A percentile compares a stretch with the other conserved stretches of the same genome.
Evolutionary conservation across 2,113 vertebrate genomes (phyloP).

Genomic region (Etheostoma spectabile): DNA sequence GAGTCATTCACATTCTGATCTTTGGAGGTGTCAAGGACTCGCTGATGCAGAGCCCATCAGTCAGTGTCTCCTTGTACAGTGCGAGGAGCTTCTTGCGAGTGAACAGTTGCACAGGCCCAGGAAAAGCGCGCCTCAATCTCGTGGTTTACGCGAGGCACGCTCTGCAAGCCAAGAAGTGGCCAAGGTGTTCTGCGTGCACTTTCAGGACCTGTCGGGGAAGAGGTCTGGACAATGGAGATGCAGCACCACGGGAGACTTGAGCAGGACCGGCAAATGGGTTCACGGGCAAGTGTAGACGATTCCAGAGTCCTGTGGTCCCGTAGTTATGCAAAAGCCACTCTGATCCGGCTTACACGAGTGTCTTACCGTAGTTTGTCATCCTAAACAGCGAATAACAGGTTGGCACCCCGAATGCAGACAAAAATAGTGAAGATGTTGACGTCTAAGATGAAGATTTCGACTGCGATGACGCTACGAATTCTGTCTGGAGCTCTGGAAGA

Average conservation of each 20-base stretch:
- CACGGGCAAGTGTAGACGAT: background rate
- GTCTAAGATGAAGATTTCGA: background rate
- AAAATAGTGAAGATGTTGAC: background rate
- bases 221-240: slow-evolving; percentile 10
- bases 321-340: slow-evolving; percentile 18
- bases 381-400: background rate
- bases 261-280: background rate
- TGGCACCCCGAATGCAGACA: rapidly evolving
- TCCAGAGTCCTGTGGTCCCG: background rate
- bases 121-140: background rate
- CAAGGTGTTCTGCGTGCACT: slow-evolving; percentile 1
- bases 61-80: background rate
- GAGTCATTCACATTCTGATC: too few species aligned
- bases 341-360: background rate
- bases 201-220: background rate
- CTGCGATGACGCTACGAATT: background rate
- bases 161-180: background rate
- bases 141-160: background rate
- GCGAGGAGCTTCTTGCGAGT: background rate
- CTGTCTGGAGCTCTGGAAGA: background rate
- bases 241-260: slow-evolving; percentile 11
- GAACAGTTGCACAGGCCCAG: background rate
- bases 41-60: background rate
- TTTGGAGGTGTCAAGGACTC: too few species aligned
- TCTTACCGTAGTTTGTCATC: background rate